Base-by-base conservation (phyloP, 2,113 vertebrate genomes). In the Prinia subflava region DNA sequence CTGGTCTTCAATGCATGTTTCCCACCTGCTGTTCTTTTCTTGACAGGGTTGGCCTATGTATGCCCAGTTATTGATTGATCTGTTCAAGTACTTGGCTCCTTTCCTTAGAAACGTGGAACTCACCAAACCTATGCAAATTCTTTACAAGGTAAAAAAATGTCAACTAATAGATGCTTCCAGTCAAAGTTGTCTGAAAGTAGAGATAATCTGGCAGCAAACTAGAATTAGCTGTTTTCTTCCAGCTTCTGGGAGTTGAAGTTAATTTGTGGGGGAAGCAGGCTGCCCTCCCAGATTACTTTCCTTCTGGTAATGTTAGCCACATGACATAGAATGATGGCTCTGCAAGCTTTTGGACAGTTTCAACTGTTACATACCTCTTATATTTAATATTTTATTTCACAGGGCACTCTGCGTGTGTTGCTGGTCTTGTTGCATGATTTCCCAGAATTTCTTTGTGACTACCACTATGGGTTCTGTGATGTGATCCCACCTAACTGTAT, bases 51-150 rank as follows among this genome's bases (percentile, higher is more conserved):
- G 99, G 99, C 99, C 99, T 83, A 99, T 99, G 99, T 99, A 99
- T 70, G 99, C 99, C 35, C 99, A 99, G 97, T 98, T 99, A 93
- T 85, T 99, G 96, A 99, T 99, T 1, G 99, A 99, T 95, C 98
- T 99, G 33, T 99, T 99, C 98, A 99, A 99, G 97, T 99, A 99
- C 97, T 97, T 99, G 96, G 99, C 99, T 39, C 99, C 99, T 92
- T 99, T 99, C 96, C 97, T 99, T 97, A 98, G 99, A 98, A 99
- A 99, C 86, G 99, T 99, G 96, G 99, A 99, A 98, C 99, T 99
- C 96, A 99, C 99, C 98, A 99, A 99, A 99, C 99, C 99, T 99
- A 99, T 99, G 99, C 99, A 99, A 99, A 99, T 99, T 92, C 99
- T 99, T 94, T 99, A 99, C 96, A 99, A 99, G 99, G 99, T 99